Evolutionary conservation across 2,113 vertebrate genomes (phyloP).

Genomic region (Myodes glareolus): DNA sequence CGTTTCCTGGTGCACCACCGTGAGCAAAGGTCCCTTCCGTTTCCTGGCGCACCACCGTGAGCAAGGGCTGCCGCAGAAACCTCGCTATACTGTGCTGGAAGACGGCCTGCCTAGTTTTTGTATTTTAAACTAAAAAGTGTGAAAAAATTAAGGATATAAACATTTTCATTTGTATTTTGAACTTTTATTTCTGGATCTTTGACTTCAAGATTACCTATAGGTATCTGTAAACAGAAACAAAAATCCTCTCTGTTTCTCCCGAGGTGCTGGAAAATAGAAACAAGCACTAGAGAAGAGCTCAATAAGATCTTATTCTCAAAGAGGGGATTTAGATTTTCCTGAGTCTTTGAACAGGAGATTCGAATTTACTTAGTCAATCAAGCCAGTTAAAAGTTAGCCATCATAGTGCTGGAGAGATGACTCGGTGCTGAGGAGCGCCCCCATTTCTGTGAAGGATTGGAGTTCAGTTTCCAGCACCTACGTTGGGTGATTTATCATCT

Average conservation of each 20-base stretch:
- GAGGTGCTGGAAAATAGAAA: neutral
- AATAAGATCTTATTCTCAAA: neutral
- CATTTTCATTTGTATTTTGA: neutral
- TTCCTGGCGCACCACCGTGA: no score
- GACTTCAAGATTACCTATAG: neutral
- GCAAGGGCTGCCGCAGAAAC: neutral
- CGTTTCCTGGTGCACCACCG: no score
- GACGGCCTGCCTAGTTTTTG: neutral
- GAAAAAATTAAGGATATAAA: neutral
- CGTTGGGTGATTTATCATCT: neutral
- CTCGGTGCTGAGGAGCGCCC: neutral
- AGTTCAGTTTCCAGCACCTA: neutral
- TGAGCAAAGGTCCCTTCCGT: neutral
- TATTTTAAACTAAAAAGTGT: neutral
- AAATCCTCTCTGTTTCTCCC: neutral
- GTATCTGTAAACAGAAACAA: neutral
- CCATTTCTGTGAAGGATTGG: neutral
- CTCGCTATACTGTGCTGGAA: neutral
- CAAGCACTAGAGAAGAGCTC: neutral
- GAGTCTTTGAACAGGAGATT: neutral
- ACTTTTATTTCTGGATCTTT: neutral
- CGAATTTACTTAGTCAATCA: neutral
- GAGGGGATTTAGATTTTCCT: neutral
- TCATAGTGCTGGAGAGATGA: neutral
- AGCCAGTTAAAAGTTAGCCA: neutral